Base-by-base conservation (phyloP, 2,888 invertebrate genomes). In the Drosophila seclusa region DNA sequence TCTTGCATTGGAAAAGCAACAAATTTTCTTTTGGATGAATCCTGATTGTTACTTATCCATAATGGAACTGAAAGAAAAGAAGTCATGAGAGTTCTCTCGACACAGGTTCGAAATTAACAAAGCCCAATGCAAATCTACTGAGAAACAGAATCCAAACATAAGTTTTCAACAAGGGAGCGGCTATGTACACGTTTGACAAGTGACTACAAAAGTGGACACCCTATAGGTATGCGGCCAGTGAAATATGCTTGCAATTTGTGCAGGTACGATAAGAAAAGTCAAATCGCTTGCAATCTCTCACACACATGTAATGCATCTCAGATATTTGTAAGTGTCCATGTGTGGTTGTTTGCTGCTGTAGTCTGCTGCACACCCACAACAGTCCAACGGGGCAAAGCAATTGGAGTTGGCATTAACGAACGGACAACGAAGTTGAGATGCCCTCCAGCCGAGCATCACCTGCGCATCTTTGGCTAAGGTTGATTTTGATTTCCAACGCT, bases 221-320 rank as follows among this genome's bases (percentile, higher is more conserved):
- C 54, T 54, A 36, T 36, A 34, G 36, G 38, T 40, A 38, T 40
- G 31, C 11, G 10, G 27, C 18, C 59, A 13, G 55, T 53, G 67
- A 62, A 53, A 73, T 73, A 71, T 82, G 83, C 72, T 76, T 80
- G 83, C 80, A 80, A 85, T 82, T 85, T 81, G 86, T 85, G 83
- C 63, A 79, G 83, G 69, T 85, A 80, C 81, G 83, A 82, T 85
- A 85, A 66, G 76, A 67, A 80, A 80, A 83, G 85, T 82, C 80
- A 80, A 81, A 85, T 79, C 82, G 79, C 63, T 67, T 59, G 50
- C 42, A 59, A 55, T 36, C 58, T 55, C 40, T 62, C 53, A 50
- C 27, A 42, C 40, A 49, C 34, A 29, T 49, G 29, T 57, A 36
- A 16, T 63, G 27, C 31, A 52, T 64, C 48, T 57, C 42, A 29